phyloP scores from a whole-genome alignment of 2,113 vertebrate genomes.

The Epinephelus lanceolatus region DNA sequence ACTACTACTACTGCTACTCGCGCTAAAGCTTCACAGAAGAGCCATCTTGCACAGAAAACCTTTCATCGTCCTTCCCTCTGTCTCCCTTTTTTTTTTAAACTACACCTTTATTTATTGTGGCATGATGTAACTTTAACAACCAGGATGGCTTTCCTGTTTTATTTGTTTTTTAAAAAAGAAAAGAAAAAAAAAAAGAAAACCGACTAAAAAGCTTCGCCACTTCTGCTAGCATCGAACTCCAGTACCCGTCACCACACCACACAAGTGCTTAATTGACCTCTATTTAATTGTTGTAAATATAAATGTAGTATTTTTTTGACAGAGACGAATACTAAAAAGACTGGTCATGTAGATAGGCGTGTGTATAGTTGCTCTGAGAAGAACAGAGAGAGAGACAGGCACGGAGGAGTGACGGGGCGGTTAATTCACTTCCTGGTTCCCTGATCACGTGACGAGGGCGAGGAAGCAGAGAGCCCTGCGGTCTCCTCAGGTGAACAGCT shows the following conservation, averaged over 20 bases:
- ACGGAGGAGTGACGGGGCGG: constrained; percentile 55
- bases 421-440: constrained; percentile 36
- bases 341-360: constrained; percentile 89
- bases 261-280: constrained; percentile 91
- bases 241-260: constrained; percentile 81
- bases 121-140: constrained; percentile 82
- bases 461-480: constrained; percentile 19
- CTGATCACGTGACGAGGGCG: constrained; percentile 35
- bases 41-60: constrained; percentile 75
- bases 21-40: constrained; percentile 70
- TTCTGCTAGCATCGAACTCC: constrained; percentile 76
- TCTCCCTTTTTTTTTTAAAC: constrained; percentile 45
- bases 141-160: constrained; percentile 69
- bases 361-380: constrained; percentile 90
- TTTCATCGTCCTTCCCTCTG: constrained; percentile 55
- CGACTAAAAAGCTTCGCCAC: constrained; percentile 82
- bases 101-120: constrained; percentile 90
- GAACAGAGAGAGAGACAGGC: constrained; percentile 76
- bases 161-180: constrained; percentile 42
- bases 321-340: constrained; percentile 86
- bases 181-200: constrained; percentile 25
- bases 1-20: constrained; percentile 76
- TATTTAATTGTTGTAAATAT: constrained; percentile 98
- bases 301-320: constrained; percentile 90
- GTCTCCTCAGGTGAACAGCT: constrained; percentile 52